Evolutionary conservation across 2,888 invertebrate genomes (phyloP).

Genomic region (Eristalis pertinax): DNA sequence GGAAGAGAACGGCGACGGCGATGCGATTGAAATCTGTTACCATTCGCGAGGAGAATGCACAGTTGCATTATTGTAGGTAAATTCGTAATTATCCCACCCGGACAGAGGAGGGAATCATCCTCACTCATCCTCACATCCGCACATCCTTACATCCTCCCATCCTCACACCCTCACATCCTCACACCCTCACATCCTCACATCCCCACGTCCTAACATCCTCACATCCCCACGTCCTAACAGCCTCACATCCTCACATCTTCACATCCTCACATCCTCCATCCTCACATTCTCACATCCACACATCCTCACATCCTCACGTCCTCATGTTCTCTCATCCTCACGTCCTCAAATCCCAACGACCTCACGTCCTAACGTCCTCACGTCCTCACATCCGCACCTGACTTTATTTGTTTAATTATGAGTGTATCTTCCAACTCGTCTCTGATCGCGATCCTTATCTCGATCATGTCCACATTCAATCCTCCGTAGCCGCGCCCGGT

Average conservation of each 20-base stretch:
- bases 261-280: not conserved
- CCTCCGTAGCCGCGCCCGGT: not conserved
- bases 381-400: not conserved
- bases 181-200: not conserved
- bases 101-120: too few relatives aligned
- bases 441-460: not conserved
- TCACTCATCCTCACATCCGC: not conserved
- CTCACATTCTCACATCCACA: not conserved
- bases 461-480: not conserved
- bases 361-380: not conserved
- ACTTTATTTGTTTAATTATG: not conserved
- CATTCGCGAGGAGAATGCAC: not conserved
- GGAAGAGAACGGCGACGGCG: slow-evolving; percentile 15
- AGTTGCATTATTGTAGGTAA: too few relatives aligned
- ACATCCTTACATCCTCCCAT: not conserved
- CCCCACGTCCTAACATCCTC: not conserved
- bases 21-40: slow-evolving; percentile 39
- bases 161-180: not conserved
- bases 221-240: not conserved
- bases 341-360: not conserved
- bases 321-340: not conserved
- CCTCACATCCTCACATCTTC: not conserved
- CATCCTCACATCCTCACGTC: not conserved
- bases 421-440: not conserved
- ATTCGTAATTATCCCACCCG: too few relatives aligned